Conservation (phyloP, 1,140 invertebrate genomes). For the Drosophila punjabiensis region DNA sequence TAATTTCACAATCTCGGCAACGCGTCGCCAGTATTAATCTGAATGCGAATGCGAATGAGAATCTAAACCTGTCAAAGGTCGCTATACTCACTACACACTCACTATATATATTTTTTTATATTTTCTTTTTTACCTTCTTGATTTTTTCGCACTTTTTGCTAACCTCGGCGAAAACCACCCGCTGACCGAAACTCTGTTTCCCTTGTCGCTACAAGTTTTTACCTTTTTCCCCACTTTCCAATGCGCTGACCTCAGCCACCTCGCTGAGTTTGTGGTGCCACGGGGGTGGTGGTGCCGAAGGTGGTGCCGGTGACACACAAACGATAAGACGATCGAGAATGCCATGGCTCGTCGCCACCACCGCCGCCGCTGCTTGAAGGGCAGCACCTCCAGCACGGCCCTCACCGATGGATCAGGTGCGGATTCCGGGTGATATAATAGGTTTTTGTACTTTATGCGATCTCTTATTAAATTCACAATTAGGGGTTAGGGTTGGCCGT, state of each 20-base stretch:
- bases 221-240: background rate
- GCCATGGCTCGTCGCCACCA: conserved; percentile 11
- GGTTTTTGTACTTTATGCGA: background rate
- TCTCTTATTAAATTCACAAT: too few species aligned
- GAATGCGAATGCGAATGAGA: conserved; percentile 5
- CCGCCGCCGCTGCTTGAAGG: conserved; percentile 22
- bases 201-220: conserved; percentile 34
- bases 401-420: background rate
- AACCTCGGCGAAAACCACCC: conserved; percentile 38
- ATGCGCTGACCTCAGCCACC: conserved; percentile 38
- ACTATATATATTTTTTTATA: background rate
- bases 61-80: conserved; percentile 28
- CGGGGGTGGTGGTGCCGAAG: background rate
- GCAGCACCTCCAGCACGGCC: conserved; percentile 27
- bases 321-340: conserved; percentile 36
- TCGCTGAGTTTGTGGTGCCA: background rate
- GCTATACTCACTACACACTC: conserved; percentile 8
- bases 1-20: conserved; percentile 2
- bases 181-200: conserved; percentile 31
- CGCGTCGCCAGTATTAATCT: conserved; percentile 8
- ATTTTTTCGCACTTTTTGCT: conserved; percentile 20
- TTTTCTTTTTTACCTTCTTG: background rate
- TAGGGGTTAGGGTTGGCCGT: too few species aligned
- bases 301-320: conserved; percentile 34
- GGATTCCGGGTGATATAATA: background rate